A percentile compares a stretch with the other conserved stretches of the same genome.
phyloP scores from a whole-genome alignment of 2,113 vertebrate genomes.

The Rhynchomys soricoides region DNA sequence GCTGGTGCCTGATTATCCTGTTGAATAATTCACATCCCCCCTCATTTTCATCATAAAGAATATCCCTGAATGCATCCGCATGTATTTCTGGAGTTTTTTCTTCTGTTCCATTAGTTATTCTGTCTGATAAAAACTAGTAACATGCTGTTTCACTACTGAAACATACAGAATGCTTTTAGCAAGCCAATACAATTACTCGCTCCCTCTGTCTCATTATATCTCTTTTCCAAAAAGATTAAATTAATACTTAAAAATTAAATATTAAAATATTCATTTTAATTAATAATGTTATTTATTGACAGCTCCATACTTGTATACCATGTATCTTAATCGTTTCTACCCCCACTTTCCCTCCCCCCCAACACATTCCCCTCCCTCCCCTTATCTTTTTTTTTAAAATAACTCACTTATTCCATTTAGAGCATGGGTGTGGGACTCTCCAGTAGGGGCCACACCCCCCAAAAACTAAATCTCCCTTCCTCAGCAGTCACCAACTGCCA shows the following conservation, averaged over 20 bases:
- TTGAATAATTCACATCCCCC: background rate
- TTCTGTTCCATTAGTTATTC: background rate
- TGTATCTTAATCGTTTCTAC: background rate
- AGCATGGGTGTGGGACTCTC: background rate
- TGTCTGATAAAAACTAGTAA: background rate
- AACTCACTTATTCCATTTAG: background rate
- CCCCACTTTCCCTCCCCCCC: background rate
- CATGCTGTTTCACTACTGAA: background rate
- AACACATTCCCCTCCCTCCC: background rate
- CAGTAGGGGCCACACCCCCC: background rate
- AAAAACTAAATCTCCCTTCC: background rate
- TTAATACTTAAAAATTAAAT: background rate
- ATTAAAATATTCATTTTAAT: background rate
- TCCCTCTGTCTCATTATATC: background rate
- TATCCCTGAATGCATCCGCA: background rate
- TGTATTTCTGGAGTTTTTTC: conserved; percentile 10
- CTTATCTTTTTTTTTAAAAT: background rate
- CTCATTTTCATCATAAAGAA: background rate
- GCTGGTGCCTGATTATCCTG: background rate
- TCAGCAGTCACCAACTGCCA: background rate
- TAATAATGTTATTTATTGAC: background rate
- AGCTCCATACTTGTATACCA: background rate
- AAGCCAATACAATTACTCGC: background rate
- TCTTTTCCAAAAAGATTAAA: background rate
- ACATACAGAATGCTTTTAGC: background rate